Conservation (phyloP, 64 coral and sea anemone species). For the Montipora capricornis region DNA sequence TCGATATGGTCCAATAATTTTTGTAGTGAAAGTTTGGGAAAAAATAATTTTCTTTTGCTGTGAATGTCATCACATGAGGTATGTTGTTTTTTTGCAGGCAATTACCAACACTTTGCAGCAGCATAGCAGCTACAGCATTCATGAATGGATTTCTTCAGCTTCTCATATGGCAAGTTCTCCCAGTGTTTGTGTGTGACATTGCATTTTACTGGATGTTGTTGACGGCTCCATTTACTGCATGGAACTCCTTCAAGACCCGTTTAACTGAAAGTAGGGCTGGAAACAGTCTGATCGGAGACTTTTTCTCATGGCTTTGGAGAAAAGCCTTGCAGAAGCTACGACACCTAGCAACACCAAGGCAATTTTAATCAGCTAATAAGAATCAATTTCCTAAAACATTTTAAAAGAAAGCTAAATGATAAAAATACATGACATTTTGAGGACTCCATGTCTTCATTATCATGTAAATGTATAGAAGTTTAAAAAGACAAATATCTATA, state of each 20-base stretch:
- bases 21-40: too few relatives aligned
- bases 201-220: constrained; percentile 94
- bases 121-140: constrained; percentile 28
- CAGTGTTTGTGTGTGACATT: constrained; percentile 74
- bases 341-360: constrained; percentile 3
- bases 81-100: constrained; percentile 38
- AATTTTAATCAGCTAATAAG: neutral
- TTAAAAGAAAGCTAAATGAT: too few relatives aligned
- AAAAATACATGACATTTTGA: too few relatives aligned
- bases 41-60: too few relatives aligned
- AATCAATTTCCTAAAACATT: neutral
- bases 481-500: too few relatives aligned
- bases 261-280: constrained; percentile 9
- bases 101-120: constrained; percentile 50
- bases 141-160: constrained; percentile 80
- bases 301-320: constrained; percentile 76
- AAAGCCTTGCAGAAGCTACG: constrained; percentile 42
- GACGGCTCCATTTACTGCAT: constrained; percentile 75
- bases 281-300: constrained; percentile 22
- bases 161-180: constrained; percentile 74
- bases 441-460: too few relatives aligned
- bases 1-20: too few relatives aligned
- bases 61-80: too few relatives aligned
- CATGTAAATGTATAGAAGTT: too few relatives aligned
- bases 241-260: constrained; percentile 69